Base-by-base conservation (phyloP, 2,113 vertebrate genomes). In the Psophia crepitans region DNA sequence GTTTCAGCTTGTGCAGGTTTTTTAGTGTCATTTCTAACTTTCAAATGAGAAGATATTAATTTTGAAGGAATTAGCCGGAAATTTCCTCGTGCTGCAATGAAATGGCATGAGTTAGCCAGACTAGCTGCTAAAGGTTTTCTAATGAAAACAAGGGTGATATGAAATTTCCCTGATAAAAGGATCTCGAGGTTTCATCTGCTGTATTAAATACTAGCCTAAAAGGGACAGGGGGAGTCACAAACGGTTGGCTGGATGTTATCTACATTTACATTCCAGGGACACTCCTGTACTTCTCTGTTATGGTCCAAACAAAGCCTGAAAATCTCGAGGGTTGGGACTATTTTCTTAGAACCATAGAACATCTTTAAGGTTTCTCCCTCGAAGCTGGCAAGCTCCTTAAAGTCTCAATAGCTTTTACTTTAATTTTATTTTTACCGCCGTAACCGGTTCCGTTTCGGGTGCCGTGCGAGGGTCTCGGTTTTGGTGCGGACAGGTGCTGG, bases 61-160 rank as follows among this genome's bases (percentile, higher is more conserved):
- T 98, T 97, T 96, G 95, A 97, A 96, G 96, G 96, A 95, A 97
- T 98, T 98, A 97, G 95, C 56, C 2, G n/a, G 93, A 96, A 97
- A 94, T 97, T 95, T 97, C 63, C 88, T 89, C 48, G 9, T 39
- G 43, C 68, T 43, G 76, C 89, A 89, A 90, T 94, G 93, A 96
- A 96, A 96, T 27, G 86, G 92, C 75, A 57, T 30, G 91, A 96
- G 94, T 95, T 95, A 97, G 91, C 78, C 56, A 80, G 78, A 68
- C 53, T 89, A 89, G 90, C 89, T 93, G 92, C 93, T 94, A 95
- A 93, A 87, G 91, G 63, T 97, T 97, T 93, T 94, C 94, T 97
- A 94, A 97, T 95, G 89, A 96, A 97, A 97, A 96, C 69, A 41
- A 63, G 86, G 66, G 90, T 54, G 90, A 92, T 96, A 95, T 69